These are phyloP conservation scores for Erinaceus europaeus DNA, from an alignment of 2,113 vertebrate species.

Conservation along the genomic window DNA sequence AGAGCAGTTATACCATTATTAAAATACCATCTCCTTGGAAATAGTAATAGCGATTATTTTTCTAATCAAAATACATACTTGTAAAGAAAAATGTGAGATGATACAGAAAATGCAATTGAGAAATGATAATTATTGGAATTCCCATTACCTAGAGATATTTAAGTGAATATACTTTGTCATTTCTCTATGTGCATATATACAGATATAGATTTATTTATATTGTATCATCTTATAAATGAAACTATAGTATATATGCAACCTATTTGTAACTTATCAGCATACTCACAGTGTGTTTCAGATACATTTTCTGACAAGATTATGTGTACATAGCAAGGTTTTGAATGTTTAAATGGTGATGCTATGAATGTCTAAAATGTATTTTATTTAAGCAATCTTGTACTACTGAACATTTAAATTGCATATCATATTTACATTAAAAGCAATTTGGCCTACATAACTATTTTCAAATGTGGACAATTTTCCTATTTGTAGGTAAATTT, in stretches of 20 bases:
- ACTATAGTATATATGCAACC: neutral
- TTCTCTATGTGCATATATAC: neutral
- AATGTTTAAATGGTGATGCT: neutral
- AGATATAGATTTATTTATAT: neutral
- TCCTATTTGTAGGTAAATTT: neutral
- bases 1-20: constrained; percentile 10
- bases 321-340: neutral
- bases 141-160: neutral
- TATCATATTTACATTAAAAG: neutral
- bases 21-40: neutral
- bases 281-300: neutral
- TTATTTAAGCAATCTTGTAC: neutral
- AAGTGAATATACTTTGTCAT: neutral
- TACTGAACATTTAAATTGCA: neutral
- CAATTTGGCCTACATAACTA: neutral
- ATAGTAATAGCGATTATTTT: constrained; percentile 8
- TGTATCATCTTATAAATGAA: neutral
- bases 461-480: neutral
- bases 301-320: neutral
- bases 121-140: neutral
- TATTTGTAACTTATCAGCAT: neutral
- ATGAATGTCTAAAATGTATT: neutral
- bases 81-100: neutral
- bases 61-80: constrained; percentile 19
- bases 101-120: constrained; percentile 15